Evolutionary conservation across 2,888 invertebrate species (phyloP).

Genomic region (Petrophora chlorosata): DNA sequence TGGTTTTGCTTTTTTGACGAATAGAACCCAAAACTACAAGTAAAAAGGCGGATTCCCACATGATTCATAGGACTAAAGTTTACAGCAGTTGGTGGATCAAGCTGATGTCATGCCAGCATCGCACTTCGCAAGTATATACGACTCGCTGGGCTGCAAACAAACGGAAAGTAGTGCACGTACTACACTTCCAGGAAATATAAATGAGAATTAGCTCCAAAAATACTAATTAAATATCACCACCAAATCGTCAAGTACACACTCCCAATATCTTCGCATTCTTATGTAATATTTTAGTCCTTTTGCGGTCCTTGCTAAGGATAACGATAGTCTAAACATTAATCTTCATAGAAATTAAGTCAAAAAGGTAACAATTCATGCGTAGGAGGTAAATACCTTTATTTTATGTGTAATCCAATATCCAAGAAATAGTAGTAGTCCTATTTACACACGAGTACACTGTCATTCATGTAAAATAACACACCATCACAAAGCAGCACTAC

Average conservation of each 20-base stretch:
- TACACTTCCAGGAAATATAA: slow-evolving; percentile 52
- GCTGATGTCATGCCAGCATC: slow-evolving; percentile 76
- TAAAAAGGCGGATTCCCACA: slow-evolving; percentile 39
- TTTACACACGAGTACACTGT: slow-evolving; percentile 78
- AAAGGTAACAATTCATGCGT: slow-evolving; percentile 57
- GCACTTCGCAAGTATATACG: slow-evolving; percentile 46
- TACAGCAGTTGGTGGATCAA: slow-evolving; percentile 57
- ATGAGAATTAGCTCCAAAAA: slow-evolving; percentile 50
- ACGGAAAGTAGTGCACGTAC: slow-evolving; percentile 43
- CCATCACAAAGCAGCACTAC: slow-evolving; percentile 80
- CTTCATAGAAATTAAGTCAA: slow-evolving; percentile 36
- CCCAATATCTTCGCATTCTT: slow-evolving; percentile 56
- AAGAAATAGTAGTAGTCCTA: slow-evolving; percentile 74
- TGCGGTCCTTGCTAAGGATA: slow-evolving; percentile 23
- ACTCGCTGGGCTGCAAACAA: slow-evolving; percentile 37
- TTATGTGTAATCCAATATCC: slow-evolving; percentile 83
- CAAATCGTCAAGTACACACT: slow-evolving; percentile 38
- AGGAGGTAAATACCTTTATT: slow-evolving; percentile 80
- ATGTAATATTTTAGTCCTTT: slow-evolving; percentile 66
- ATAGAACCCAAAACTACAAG: neutral
- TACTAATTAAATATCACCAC: slow-evolving; percentile 35
- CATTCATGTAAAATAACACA: slow-evolving; percentile 75
- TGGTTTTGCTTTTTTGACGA: neutral
- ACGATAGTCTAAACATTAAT: slow-evolving; percentile 28
- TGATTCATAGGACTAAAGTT: slow-evolving; percentile 72